phyloP scores from a whole-genome alignment of 2,797 vertebrate genomes.

The Diplodus puntazzo region DNA sequence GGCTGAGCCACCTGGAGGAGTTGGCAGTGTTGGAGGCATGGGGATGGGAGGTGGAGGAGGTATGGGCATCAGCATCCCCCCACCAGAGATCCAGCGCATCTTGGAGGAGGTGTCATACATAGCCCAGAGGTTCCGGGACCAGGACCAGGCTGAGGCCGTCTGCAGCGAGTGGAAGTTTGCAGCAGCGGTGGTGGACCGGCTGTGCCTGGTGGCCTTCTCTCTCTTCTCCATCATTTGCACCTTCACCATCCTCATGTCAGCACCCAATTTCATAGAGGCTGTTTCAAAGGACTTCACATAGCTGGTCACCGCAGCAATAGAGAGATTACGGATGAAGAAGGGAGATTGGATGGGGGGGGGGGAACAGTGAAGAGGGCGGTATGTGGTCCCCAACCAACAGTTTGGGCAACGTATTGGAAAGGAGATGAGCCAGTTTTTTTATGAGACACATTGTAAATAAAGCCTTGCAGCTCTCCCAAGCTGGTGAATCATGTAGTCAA shows the following conservation, averaged over 20 bases:
- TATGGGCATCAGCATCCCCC: conserved; percentile 62
- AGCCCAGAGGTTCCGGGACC: conserved; percentile 89
- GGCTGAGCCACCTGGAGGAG: conserved; percentile 76
- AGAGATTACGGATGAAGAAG: conserved; percentile 1
- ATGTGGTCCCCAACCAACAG: conserved; percentile 18
- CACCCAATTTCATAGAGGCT: conserved; percentile 94
- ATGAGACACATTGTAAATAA: conserved; percentile 7
- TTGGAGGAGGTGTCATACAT: conserved; percentile 93
- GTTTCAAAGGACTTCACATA: conserved; percentile 95
- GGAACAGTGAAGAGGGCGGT: neutral
- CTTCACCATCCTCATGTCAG: conserved; percentile 94
- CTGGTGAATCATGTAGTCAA: conserved; percentile 5
- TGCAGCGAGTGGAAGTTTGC: conserved; percentile 96
- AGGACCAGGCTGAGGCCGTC: conserved; percentile 90
- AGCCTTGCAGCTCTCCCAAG: conserved; percentile 12
- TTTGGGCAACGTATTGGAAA: neutral
- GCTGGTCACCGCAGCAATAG: conserved; percentile 29
- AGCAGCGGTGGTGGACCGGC: conserved; percentile 92
- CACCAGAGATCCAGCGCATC: conserved; percentile 90
- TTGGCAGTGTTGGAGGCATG: conserved; percentile 71
- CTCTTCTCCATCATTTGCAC: conserved; percentile 95
- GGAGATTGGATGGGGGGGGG: conserved; percentile 5
- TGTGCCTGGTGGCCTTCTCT: conserved; percentile 94
- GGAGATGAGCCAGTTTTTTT: conserved; percentile 7
- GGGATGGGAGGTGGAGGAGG: conserved; percentile 50